These are phyloP conservation scores for Lithodes maja DNA, from an alignment of 2,888 invertebrate genomes.

Conservation along the genomic window DNA sequence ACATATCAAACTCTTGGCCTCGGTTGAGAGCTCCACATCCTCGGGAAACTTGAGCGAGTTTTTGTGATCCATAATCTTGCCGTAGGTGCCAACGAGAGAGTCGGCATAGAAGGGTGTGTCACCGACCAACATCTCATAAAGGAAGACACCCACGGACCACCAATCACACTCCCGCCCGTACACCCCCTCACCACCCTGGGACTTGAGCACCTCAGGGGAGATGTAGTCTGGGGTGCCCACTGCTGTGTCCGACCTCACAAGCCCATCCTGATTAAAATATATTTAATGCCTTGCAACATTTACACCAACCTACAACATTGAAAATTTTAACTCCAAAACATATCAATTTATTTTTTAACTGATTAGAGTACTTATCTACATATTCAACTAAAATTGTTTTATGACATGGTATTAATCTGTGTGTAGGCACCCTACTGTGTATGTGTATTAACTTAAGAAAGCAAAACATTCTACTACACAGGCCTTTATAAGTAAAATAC, in stretches of 20 bases:
- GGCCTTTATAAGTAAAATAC: too few relatives aligned
- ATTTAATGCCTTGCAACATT: too few relatives aligned
- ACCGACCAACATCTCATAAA: conserved; percentile 98
- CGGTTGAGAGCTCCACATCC: conserved; percentile 92
- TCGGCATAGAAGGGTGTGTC: conserved; percentile 99
- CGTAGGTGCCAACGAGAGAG: conserved; percentile 97
- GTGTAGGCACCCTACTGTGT: too few relatives aligned
- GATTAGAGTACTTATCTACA: too few relatives aligned
- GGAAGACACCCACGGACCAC: conserved; percentile 98
- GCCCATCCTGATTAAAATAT: conserved; percentile 82
- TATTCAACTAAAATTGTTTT: too few relatives aligned
- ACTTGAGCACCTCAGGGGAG: conserved; percentile 97
- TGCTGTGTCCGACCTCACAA: conserved; percentile 97
- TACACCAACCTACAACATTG: too few relatives aligned
- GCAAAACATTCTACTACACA: too few relatives aligned
- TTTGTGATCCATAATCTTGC: conserved; percentile 99
- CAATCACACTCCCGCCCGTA: conserved; percentile 99
- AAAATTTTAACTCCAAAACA: too few relatives aligned
- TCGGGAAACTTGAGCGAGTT: conserved; percentile 94
- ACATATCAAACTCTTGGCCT: conserved; percentile 85
- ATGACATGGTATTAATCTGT: too few relatives aligned
- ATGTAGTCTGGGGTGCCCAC: conserved; percentile 99
- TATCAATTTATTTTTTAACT: too few relatives aligned
- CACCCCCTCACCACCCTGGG: conserved; percentile 93
- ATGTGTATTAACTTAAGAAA: too few relatives aligned